These are phyloP conservation scores for Eulithis testata DNA, from an alignment of 2,888 invertebrate genomes.

Conservation along the genomic window DNA sequence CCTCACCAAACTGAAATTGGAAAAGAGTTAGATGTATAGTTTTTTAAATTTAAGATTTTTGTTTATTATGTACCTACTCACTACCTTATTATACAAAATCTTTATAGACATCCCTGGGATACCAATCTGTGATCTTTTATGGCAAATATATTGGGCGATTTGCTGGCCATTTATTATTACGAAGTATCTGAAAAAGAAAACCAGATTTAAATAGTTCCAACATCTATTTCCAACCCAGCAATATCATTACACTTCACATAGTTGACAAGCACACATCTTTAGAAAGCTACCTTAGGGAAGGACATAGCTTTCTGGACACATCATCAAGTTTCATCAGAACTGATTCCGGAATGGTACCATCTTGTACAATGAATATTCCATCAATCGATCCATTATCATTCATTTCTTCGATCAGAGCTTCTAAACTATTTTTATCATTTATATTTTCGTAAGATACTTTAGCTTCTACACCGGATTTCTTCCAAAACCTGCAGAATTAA, in stretches of 20 bases:
- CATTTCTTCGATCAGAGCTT: conserved; percentile 3
- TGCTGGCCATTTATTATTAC: conserved; percentile 17
- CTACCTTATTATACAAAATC: conserved; percentile 19
- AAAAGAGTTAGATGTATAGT: too few species aligned
- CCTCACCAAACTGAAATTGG: conserved; percentile 13
- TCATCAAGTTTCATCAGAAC: conserved; percentile 24
- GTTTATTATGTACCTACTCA: neutral
- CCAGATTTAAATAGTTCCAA: neutral
- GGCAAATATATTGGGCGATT: conserved; percentile 15
- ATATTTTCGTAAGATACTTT: conserved; percentile 5
- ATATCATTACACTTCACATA: neutral
- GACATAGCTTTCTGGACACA: conserved; percentile 12
- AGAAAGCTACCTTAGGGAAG: conserved; percentile 9
- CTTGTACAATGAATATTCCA: conserved; percentile 19
- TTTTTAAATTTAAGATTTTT: neutral
- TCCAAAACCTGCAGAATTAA: conserved; percentile 20
- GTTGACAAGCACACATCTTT: neutral
- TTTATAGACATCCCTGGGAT: conserved; percentile 16
- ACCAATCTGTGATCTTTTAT: conserved; percentile 11
- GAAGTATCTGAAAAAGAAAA: conserved; percentile 20
- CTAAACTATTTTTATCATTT: conserved; percentile 2
- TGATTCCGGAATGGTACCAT: conserved; percentile 3
- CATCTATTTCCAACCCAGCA: neutral
- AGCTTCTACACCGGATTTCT: conserved; percentile 6
- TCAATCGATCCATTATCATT: conserved; percentile 12